Evolutionary conservation across 2,888 invertebrate species (phyloP).

Genomic region (Archaeoteleia sp.): DNA sequence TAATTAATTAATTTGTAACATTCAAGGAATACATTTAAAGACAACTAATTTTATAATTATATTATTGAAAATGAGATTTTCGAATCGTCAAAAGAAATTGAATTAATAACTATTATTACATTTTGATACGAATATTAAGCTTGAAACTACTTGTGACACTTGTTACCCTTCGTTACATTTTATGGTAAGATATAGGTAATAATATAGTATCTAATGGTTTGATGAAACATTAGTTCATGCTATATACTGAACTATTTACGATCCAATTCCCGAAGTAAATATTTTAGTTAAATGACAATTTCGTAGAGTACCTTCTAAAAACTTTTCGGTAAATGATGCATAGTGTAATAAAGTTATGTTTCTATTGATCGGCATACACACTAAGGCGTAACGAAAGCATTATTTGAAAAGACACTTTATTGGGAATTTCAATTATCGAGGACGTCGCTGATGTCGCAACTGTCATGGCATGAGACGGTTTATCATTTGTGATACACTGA

Average conservation of each 20-base stretch:
- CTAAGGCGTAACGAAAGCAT: no score
- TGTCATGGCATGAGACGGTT: no score
- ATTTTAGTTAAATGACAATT: conserved; percentile 38
- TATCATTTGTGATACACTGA: no score
- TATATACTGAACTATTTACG: conserved; percentile 22
- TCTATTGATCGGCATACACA: no score
- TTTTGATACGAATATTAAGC: conserved; percentile 13
- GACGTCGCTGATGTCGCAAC: no score
- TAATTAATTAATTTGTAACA: no score
- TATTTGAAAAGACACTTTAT: no score
- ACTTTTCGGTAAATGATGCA: no score
- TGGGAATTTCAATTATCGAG: no score
- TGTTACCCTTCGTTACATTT: conserved; percentile 31
- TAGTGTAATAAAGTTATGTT: no score
- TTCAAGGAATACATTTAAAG: no score
- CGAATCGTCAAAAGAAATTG: not conserved
- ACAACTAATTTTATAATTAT: no score
- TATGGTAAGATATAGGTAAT: conserved; percentile 22
- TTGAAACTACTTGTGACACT: conserved; percentile 32
- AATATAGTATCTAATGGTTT: conserved; percentile 32
- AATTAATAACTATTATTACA: conserved; percentile 1
- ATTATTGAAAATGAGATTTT: not conserved
- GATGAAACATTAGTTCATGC: conserved; percentile 39
- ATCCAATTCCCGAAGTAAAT: conserved; percentile 30
- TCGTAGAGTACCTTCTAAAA: conserved; percentile 24